A percentile compares a stretch with the other conserved stretches of the same genome.
phyloP scores from a whole-genome alignment of 2,888 invertebrate species.

The Campoplex nolae region DNA sequence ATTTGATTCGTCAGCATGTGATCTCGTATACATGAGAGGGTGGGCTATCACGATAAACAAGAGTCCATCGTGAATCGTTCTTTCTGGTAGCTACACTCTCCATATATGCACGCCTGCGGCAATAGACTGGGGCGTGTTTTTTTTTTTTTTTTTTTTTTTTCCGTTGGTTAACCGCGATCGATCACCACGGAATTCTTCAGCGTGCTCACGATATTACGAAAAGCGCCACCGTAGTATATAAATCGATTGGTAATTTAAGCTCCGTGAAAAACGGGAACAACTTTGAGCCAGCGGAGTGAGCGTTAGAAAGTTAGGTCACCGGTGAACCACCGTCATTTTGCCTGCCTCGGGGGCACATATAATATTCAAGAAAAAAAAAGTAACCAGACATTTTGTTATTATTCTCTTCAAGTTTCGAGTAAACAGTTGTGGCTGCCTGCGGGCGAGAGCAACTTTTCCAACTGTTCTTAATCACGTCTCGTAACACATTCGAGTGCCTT shows the following conservation, averaged over 20 bases:
- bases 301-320: slow-evolving; percentile 50
- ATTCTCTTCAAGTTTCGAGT: not conserved
- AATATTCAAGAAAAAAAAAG: slow-evolving; percentile 6
- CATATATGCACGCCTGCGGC: not conserved
- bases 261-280: slow-evolving; percentile 13
- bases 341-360: slow-evolving; percentile 2
- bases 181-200: slow-evolving; percentile 45
- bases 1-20: slow-evolving; percentile 65
- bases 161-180: slow-evolving; percentile 48
- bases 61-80: slow-evolving; percentile 66
- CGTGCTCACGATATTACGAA: not conserved
- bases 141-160: not conserved
- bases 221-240: not conserved
- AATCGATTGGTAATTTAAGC: not conserved
- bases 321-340: slow-evolving; percentile 1
- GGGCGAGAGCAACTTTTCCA: slow-evolving; percentile 22
- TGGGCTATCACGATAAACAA: slow-evolving; percentile 14
- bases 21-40: not conserved
- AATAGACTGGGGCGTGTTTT: not conserved
- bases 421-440: not conserved
- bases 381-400: slow-evolving; percentile 33
- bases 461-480: slow-evolving; percentile 23
- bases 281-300: not conserved
- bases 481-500: not conserved
- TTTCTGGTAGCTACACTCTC: slow-evolving; percentile 20